Base-by-base conservation (phyloP, 1,140 invertebrate genomes). In the Nasonia longicornis region DNA sequence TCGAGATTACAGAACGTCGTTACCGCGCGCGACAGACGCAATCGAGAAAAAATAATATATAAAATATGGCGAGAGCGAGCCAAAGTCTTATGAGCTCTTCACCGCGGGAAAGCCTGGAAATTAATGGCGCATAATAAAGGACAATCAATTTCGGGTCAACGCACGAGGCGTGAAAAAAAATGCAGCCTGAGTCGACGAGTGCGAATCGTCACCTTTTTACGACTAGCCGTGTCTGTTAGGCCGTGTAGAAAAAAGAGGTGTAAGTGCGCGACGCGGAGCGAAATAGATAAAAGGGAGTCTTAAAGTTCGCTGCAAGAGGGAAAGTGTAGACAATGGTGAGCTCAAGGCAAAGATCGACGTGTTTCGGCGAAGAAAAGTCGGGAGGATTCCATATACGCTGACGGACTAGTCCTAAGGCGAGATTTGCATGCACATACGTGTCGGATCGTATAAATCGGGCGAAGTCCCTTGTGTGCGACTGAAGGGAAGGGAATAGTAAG, bases 101-200 rank as follows among this genome's bases (percentile, higher is more conserved):
- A 20, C 16, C 6, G 52, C 20, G 16, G n/a, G 16, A 7, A 20
- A n/a, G 52, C 20, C 52, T n/a, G 3, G 12, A 72, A 72, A 45
- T 72, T 72, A 72, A 72, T 72, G 70, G 22, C 20, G 14, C n/a
- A 72, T 45, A 72, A 72, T 72, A 45, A 12, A 38, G n/a, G 22
- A 16, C n/a, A 3, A 72, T 72, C 6, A 48, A 72, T 72, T 72
- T 72, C 22, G 22, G 26, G 66, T n/a, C 8, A 12, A 29, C 11
- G 22, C 63, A 66, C 38, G 8, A 42, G 6, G 38, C 2, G 14
- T 3, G 14, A 16, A n/a, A 58, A 16, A 58, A n/a, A 2, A 58
- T 52, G 16, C 16, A 58, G 16, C 14, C 2, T 16, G 7, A 58
- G 7, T 1, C 52, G 52, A 58, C 14, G 52, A 20, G 20, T 7